Evolutionary conservation across 2,888 invertebrate species (phyloP), one percentile per base, ranked within the genome.

Genomic region (Ochropleura leucogaster): DNA sequence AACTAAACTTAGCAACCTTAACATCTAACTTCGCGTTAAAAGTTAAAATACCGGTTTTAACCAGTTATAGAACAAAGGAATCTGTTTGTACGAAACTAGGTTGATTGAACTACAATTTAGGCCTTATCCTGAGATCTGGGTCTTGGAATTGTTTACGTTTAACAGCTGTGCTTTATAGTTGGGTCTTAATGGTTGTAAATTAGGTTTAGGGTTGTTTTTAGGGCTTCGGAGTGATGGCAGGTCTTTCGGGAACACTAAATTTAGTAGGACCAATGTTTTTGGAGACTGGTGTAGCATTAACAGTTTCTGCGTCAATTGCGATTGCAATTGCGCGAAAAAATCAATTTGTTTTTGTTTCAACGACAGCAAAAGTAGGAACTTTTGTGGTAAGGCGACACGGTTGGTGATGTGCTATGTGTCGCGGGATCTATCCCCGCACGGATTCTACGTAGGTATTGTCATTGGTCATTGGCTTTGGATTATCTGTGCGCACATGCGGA

Each of bases 71-170:
- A 90, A 93, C 92, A 93, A 93, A 92, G 92, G 91, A 90, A 89
- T 92, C 89, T 87, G 77, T 86, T 75, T 72, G 75, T 82, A 70
- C 72, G 85, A 83, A 91, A 89, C 90, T 92, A 90, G 92, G 92
- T 89, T 92, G 92, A 93, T 93, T 92, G 91, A 90, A 90, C 87
- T 90, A 91, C 92, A 90, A 88, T 91, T 90, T 90, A 89, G 87
- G 89, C 75, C 85, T 90, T 89, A 91, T 89, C 89, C 87, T 57
- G 66, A 68, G 82, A 91, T 91, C 90, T 91, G 89, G 89, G 88
- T 86, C 84, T 85, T 65, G 73, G 83, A 80, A 84, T 84, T 87
- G 88, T 86, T 87, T 88, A 85, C 85, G 82, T 85, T 85, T 68
- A 82, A 80, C 88, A 88, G 85, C 89, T 89, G 90, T 81, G 82